These are phyloP conservation scores for Steinernema carpocapsae DNA, from an alignment of 2,888 invertebrate genomes.

Conservation along the genomic window DNA sequence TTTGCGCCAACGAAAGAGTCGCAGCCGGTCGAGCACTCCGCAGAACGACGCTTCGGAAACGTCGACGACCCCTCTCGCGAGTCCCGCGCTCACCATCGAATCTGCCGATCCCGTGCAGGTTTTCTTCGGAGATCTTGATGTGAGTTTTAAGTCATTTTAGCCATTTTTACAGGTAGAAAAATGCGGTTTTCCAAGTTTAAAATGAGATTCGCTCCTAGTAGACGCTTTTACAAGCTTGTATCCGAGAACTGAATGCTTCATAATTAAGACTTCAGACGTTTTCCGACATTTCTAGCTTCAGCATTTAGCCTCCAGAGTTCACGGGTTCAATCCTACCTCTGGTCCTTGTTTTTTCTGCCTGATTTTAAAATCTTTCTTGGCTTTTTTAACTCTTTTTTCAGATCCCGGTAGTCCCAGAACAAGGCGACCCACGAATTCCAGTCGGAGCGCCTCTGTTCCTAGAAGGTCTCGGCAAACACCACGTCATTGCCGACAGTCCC, in stretches of 20 bases:
- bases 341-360: too few relatives aligned
- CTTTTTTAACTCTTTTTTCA: conserved; percentile 18
- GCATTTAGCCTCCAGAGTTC: too few relatives aligned
- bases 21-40: conserved; percentile 51
- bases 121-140: conserved; percentile 43
- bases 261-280: too few relatives aligned
- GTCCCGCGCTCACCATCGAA: conserved; percentile 50
- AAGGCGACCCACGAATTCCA: conserved; percentile 60
- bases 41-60: conserved; percentile 42
- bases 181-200: too few relatives aligned
- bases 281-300: too few relatives aligned
- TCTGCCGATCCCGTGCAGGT: conserved; percentile 43
- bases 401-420: conserved; percentile 43
- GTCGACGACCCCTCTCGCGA: conserved; percentile 50
- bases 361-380: not conserved
- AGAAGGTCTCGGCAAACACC: conserved; percentile 54
- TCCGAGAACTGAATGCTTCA: too few relatives aligned
- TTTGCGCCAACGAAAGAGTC: conserved; percentile 32
- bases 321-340: too few relatives aligned
- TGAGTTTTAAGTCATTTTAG: not conserved
- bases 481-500: conserved; percentile 38
- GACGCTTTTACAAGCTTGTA: too few relatives aligned
- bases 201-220: too few relatives aligned
- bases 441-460: conserved; percentile 66
- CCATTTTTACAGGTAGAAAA: too few relatives aligned